A percentile compares a stretch with the other conserved stretches of the same genome.
Conservation (phyloP, 2,113 vertebrate species). For the Drymodes brunneopygia region DNA sequence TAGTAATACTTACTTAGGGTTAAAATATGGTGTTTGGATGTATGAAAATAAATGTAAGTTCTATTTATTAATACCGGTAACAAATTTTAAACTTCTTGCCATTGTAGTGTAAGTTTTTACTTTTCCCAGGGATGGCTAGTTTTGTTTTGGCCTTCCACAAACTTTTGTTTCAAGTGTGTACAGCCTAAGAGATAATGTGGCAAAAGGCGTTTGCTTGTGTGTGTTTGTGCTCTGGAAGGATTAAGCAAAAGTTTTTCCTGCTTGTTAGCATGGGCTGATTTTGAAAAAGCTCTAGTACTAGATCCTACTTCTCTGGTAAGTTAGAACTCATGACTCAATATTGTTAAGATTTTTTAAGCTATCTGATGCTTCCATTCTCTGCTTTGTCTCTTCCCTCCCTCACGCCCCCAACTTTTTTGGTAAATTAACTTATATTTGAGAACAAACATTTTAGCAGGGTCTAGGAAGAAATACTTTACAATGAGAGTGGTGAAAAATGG, state of each 20-base stretch:
- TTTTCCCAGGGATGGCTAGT: background rate
- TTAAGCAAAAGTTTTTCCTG: background rate
- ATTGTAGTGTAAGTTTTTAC: background rate
- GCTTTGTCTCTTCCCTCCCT: background rate
- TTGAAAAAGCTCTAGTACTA: background rate
- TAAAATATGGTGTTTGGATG: background rate
- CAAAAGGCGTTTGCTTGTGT: background rate
- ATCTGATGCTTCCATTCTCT: background rate
- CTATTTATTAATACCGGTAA: background rate
- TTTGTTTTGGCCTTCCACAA: background rate
- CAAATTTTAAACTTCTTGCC: background rate
- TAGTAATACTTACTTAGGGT: background rate
- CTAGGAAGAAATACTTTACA: background rate
- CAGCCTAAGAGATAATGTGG: background rate
- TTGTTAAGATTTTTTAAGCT: background rate
- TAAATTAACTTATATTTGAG: background rate
- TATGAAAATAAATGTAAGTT: background rate
- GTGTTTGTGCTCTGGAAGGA: background rate
- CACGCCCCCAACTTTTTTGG: fast-evolving
- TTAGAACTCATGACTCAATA: background rate
- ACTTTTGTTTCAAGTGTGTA: background rate
- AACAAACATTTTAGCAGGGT: background rate
- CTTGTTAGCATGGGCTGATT: background rate
- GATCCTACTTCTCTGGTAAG: background rate
- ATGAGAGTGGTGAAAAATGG: background rate